Percentiles rank a stretch among this genome's conserved stretches.
Conservation (phyloP, 35 echinoderm and acorn worm species). For the Strongylocentrotus purpuratus region DNA sequence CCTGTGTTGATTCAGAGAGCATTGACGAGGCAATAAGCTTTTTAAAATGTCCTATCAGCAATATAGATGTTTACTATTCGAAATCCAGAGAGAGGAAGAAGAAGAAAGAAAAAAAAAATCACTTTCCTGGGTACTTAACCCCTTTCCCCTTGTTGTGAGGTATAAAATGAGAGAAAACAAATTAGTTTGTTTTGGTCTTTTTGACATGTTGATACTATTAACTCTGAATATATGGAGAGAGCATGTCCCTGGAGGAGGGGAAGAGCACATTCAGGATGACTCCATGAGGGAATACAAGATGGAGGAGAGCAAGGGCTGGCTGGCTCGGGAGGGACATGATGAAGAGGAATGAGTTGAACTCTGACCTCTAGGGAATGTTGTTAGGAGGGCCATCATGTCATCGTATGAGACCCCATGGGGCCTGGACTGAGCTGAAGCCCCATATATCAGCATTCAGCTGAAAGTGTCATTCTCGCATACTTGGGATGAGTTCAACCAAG, state of each 20-base stretch:
- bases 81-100: too few species aligned
- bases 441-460: neutral
- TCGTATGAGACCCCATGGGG: neutral
- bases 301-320: neutral
- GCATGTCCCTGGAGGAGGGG: neutral
- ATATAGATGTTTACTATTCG: too few species aligned
- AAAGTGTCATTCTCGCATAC: neutral
- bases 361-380: neutral
- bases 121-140: neutral
- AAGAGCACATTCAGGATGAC: neutral
- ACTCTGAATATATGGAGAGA: neutral
- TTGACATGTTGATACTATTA: constrained; percentile 4
- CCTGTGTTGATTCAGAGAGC: too few species aligned
- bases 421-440: neutral
- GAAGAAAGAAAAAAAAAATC: neutral
- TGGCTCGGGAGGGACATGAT: neutral
- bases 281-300: neutral
- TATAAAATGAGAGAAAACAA: constrained; percentile 13
- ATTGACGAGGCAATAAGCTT: too few species aligned
- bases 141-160: neutral
- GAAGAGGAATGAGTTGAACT: neutral
- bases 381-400: neutral
- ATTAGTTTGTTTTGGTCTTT: constrained; percentile 1
- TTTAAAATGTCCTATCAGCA: too few species aligned
- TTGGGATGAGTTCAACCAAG: constrained; percentile 16